These are phyloP conservation scores for Parapristionchus giblindavisi DNA, from an alignment of 2,888 invertebrate genomes.

Conservation along the genomic window DNA sequence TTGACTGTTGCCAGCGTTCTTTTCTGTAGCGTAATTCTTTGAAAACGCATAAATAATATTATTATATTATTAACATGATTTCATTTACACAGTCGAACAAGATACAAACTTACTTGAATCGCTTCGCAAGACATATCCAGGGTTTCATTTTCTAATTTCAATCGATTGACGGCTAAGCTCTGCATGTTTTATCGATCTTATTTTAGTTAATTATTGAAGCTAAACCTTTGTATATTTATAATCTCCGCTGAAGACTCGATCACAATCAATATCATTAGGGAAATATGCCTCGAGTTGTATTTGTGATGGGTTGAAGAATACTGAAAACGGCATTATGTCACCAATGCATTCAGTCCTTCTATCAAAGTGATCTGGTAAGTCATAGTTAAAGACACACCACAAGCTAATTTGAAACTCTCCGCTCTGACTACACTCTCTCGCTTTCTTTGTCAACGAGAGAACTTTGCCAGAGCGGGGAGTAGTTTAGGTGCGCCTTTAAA, in stretches of 20 bases:
- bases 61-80: no score
- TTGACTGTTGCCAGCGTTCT: no score
- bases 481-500: no score
- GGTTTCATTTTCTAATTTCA: neutral
- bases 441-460: no score
- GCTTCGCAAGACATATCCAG: neutral
- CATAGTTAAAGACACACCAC: no score
- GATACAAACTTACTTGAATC: neutral
- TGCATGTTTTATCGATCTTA: neutral
- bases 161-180: neutral
- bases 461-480: no score
- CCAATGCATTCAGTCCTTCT: neutral
- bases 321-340: neutral
- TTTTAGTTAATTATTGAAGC: neutral
- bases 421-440: no score
- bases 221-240: neutral
- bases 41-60: no score
- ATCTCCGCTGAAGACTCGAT: neutral
- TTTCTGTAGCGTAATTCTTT: no score
- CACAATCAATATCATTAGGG: neutral
- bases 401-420: no score
- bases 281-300: neutral
- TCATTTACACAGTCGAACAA: no score
- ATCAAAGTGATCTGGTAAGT: neutral
- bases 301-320: neutral